phyloP scores from a whole-genome alignment of 2,888 invertebrate species.

The Acronicta alni region DNA sequence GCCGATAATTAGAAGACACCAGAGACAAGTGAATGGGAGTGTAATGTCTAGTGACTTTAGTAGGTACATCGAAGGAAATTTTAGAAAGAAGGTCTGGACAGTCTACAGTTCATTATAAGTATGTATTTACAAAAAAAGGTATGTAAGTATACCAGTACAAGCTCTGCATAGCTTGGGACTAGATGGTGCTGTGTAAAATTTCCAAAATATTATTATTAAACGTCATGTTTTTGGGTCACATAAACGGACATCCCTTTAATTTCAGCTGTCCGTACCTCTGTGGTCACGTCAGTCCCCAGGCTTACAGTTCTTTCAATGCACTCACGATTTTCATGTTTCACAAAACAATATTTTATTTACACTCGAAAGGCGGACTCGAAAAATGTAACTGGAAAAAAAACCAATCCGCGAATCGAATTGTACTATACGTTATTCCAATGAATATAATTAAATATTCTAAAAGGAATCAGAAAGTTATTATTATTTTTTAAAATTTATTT shows the following conservation, averaged over 20 bases:
- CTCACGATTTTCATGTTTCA: slow-evolving; percentile 5
- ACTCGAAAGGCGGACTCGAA: neutral
- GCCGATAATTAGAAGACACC: no score
- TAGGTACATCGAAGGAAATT: no score
- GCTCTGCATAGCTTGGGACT: no score
- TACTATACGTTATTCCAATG: neutral
- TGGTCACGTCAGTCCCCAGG: slow-evolving; percentile 4
- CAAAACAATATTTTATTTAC: slow-evolving; percentile 5
- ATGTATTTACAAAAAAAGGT: no score
- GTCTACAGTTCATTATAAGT: no score
- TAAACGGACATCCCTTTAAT: slow-evolving; percentile 19
- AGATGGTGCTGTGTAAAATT: no score
- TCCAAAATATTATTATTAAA: slow-evolving; percentile 9
- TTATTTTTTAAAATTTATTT: no score
- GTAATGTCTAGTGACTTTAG: no score
- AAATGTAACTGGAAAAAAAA: neutral
- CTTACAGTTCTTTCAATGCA: slow-evolving; percentile 7
- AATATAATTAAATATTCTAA: neutral
- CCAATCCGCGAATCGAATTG: neutral
- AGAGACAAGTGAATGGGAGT: no score
- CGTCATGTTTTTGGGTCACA: neutral
- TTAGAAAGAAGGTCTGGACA: no score
- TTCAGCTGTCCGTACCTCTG: slow-evolving; percentile 5
- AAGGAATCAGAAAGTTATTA: neutral
- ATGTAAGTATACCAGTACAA: no score